Conservation (phyloP, 2,797 vertebrate genomes). For the Sebastes hubbsi region DNA sequence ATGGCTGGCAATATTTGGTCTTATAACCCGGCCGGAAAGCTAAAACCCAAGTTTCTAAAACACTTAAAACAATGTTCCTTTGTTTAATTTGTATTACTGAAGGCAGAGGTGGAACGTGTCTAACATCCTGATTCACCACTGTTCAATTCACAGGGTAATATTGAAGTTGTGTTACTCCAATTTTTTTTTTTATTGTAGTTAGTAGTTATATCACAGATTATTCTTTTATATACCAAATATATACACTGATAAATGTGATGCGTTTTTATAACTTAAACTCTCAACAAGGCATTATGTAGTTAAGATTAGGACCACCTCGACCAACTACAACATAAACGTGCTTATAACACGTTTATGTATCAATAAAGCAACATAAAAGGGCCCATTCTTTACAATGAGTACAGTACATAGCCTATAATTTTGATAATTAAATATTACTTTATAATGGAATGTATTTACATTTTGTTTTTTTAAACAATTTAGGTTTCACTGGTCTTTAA, state of each 20-base stretch:
- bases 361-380: background rate
- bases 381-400: background rate
- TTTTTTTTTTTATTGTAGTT: background rate
- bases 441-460: background rate
- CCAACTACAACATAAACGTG: background rate
- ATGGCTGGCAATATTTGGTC: background rate
- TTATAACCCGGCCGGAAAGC: background rate
- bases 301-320: background rate
- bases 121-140: background rate
- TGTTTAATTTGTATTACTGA: background rate
- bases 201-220: background rate
- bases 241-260: background rate
- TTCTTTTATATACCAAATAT: background rate
- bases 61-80: background rate
- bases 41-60: background rate
- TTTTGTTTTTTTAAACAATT: background rate
- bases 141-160: background rate
- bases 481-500: background rate
- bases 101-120: background rate
- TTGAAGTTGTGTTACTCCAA: background rate
- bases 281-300: background rate
- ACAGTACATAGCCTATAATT: background rate
- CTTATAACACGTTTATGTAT: background rate
- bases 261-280: background rate
- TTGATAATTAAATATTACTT: background rate